Evolutionary conservation across 2,113 vertebrate genomes (phyloP), one percentile per base, ranked within the genome.

Genomic region (Ancistrus triradiatus): DNA sequence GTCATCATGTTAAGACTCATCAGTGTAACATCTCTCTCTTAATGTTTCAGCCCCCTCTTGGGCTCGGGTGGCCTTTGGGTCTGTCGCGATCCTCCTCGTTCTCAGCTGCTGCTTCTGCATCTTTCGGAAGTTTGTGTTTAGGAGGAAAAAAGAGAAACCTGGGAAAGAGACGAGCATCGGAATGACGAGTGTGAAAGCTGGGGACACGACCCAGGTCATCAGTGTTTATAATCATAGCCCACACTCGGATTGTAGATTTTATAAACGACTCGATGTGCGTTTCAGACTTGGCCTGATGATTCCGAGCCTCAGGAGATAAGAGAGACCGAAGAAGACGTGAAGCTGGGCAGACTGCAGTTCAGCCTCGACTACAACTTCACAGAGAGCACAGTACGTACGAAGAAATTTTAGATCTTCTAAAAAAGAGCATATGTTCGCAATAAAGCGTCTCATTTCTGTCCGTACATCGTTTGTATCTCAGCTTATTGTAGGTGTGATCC

Each of bases 301-400:
- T 93, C 93, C 4, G 89, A 90, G 7, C 66, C 92, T 77, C 91
- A 91, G 7, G 90, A 93, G 83, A 90, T 92, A 24, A 91, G 91
- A 68, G 85, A 87, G 71, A 88, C 93, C 65, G 95, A 94, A 75
- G 91, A 94, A 70, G 87, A 91, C 2, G 90, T 91, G 66, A 96
- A 95, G 77, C 74, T 98, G 66, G 95, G 95, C 27, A 91, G 92
- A 81, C 90, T 98, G 24, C 93, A 95, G 1, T 98, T 93, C 75
- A 92, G 93, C 38, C 79, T 98, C 78, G 95, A 98, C 81, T 98
- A 96, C 72, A 94, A 96, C 80, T 98, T 98, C 81, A 92, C 93
- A 37, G 94, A 97, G 59, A 95, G 94, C 72, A 87, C 90, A 84
- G 95, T 98, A 71, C 75, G 78, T 25, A 68, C 7, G 33, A 33